Base-by-base conservation (phyloP, 2,888 invertebrate genomes). In the Entomobrya proxima region DNA sequence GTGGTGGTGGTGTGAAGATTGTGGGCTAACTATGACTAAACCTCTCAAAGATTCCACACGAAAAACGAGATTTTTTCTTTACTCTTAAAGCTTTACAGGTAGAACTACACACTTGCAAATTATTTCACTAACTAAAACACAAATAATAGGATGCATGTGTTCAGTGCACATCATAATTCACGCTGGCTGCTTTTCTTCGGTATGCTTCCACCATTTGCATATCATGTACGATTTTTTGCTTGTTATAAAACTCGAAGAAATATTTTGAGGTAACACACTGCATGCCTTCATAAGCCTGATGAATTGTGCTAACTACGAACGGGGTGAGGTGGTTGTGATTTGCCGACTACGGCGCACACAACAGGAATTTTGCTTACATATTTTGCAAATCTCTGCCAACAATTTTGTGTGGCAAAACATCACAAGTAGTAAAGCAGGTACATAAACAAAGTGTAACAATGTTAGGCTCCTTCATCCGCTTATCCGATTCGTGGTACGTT, bases 361-460 rank as follows among this genome's bases (percentile, higher is more conserved):
- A 61, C 32, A 64, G 7, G 64, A 64, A 64, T 64, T 64, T 64
- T 61, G 11, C 61, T 61, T 61, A n/a, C 32, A 15, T 27, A 27
- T 61, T 61, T 64, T 18, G 64, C 64, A 7, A 58, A 58, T 15
- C 15, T 2, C 61, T 81, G 81, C 81, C 81, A 81, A 81, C 72
- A 81, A 74, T 74, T 74, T 44, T 18, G 11, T 61, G 30, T 61
- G 30, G n/a, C n/a, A n/a, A n/a, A n/a, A n/a, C 24, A 44, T 13
- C 50, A 74, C 32, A 27, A 74, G 37, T 4, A 67, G 47, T 9
- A 47, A 21, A 7, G 64, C 64, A 64, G 15, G 21, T 37, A 64
- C 18, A 37, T 40, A 40, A 58, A 67, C 37, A 67, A 58, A 58
- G 24, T 40, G 37, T 35, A 64, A 64, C 64, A 64, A 18, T 21